Evolutionary conservation across 2,888 invertebrate genomes (phyloP).

Genomic region (Meghimatium bilineatum): DNA sequence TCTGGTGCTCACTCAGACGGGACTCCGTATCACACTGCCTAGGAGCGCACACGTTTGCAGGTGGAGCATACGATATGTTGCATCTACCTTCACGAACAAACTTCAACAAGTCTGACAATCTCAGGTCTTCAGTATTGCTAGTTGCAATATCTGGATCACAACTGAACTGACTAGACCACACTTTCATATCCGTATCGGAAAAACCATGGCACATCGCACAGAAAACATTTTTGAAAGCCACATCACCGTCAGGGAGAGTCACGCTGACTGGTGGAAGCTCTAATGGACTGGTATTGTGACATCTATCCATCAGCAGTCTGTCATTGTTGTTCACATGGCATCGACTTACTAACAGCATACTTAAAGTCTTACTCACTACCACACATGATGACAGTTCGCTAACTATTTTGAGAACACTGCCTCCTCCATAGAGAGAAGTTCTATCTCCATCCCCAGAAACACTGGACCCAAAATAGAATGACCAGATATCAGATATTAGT

Average conservation of each 20-base stretch:
- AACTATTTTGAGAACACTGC: background rate
- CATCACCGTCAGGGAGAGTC: background rate
- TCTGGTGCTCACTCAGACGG: background rate
- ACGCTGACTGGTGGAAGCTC: conserved; percentile 9
- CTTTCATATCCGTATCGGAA: background rate
- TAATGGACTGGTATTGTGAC: background rate
- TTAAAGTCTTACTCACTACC: no score
- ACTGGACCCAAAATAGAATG: background rate
- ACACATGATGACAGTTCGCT: background rate
- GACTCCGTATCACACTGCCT: background rate
- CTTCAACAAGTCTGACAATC: background rate
- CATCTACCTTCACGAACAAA: background rate
- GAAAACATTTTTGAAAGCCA: conserved; percentile 20
- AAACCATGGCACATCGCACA: conserved; percentile 34
- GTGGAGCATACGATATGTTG: background rate
- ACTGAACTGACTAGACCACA: background rate
- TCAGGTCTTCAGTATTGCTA: background rate
- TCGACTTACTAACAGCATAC: background rate
- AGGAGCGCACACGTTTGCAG: background rate
- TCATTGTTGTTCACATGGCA: conserved; percentile 2
- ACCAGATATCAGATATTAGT: background rate
- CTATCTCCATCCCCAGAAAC: no score
- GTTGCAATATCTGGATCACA: background rate
- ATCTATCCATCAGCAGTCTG: background rate
- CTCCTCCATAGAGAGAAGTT: background rate